phyloP scores from a whole-genome alignment of 2,797 vertebrate genomes.

The Sebastes cheni region DNA sequence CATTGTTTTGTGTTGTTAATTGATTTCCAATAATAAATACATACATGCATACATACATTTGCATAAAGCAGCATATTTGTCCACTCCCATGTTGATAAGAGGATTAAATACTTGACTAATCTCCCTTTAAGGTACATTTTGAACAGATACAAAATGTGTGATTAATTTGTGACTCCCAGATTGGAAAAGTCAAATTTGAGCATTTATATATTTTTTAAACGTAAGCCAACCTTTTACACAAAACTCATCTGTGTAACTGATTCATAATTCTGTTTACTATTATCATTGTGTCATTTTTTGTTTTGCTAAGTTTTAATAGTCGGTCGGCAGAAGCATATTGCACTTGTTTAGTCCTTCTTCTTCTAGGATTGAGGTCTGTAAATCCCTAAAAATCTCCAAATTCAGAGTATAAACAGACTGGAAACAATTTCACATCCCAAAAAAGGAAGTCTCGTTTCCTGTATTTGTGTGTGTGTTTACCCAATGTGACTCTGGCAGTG shows the following conservation, averaged over 20 bases:
- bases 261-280: neutral
- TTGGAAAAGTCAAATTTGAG: neutral
- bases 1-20: too few relatives aligned
- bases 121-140: too few relatives aligned
- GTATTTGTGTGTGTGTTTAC: conserved; percentile 21
- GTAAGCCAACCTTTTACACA: neutral
- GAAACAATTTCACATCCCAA: neutral
- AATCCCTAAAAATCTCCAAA: neutral
- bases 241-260: neutral
- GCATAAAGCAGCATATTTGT: too few relatives aligned
- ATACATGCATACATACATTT: too few relatives aligned
- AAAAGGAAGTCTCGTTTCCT: neutral
- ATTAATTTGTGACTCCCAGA: too few relatives aligned
- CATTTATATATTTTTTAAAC: neutral
- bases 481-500: conserved; percentile 73
- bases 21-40: too few relatives aligned
- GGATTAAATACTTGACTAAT: too few relatives aligned
- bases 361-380: neutral
- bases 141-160: too few relatives aligned
- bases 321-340: too few relatives aligned
- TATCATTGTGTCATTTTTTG: neutral
- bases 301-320: neutral
- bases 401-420: neutral
- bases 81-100: too few relatives aligned
- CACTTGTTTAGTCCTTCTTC: too few relatives aligned